Conservation (phyloP, 2,888 invertebrate species). For the Monochamus alternatus region DNA sequence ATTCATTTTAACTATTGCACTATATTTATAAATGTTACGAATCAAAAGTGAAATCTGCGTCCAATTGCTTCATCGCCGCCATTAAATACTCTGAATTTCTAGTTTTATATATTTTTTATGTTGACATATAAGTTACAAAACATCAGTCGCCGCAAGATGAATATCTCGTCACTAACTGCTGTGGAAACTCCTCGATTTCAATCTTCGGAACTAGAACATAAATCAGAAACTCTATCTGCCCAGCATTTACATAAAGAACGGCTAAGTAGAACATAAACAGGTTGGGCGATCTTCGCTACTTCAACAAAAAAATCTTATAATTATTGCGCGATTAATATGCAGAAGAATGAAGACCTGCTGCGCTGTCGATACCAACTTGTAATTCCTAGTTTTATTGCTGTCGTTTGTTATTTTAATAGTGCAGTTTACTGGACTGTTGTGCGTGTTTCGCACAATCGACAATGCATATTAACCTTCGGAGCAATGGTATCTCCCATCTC, state of each 20-base stretch:
- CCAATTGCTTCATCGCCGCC: background rate
- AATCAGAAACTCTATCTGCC: constrained; percentile 59
- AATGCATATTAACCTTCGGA: constrained; percentile 52
- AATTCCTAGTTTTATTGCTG: constrained; percentile 67
- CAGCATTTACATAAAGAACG: constrained; percentile 59
- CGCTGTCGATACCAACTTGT: constrained; percentile 67
- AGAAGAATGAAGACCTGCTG: constrained; percentile 65
- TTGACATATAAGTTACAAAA: constrained; percentile 24
- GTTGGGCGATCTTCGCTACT: constrained; percentile 52
- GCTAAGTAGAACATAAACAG: constrained; percentile 55
- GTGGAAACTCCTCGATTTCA: constrained; percentile 41
- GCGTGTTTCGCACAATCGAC: constrained; percentile 60
- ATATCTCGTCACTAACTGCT: constrained; percentile 38
- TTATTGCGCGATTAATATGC: constrained; percentile 69
- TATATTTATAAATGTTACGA: no score
- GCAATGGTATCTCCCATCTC: constrained; percentile 7
- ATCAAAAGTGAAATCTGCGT: background rate
- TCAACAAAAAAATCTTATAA: constrained; percentile 62
- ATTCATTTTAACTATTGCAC: no score
- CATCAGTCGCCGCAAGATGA: constrained; percentile 29
- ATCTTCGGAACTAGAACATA: constrained; percentile 45
- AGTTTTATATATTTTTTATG: background rate
- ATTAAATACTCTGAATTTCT: background rate
- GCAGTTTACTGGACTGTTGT: constrained; percentile 65
- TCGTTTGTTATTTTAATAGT: constrained; percentile 69